Evolutionary conservation across 2,113 vertebrate genomes (phyloP).

Genomic region (Thunnus thynnus): DNA sequence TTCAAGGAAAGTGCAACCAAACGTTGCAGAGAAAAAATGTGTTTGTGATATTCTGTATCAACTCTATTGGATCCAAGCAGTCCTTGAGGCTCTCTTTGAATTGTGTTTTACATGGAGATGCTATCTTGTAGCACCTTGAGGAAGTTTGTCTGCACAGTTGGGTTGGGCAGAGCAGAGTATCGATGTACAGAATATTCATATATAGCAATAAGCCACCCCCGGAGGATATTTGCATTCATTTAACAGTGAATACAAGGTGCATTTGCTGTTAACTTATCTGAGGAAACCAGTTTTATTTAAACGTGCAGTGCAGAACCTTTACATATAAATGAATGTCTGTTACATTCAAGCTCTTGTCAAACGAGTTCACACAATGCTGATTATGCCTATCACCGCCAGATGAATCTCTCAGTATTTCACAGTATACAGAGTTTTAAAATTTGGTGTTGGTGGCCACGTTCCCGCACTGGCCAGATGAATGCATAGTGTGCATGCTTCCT

Average conservation of each 20-base stretch:
- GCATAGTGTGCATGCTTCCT: too few relatives aligned
- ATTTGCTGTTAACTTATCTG: neutral
- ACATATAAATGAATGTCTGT: too few relatives aligned
- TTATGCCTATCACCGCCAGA: too few relatives aligned
- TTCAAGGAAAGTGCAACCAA: constrained; percentile 65
- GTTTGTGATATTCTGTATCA: constrained; percentile 41
- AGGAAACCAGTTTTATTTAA: neutral
- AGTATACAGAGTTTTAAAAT: too few relatives aligned
- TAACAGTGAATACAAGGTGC: neutral
- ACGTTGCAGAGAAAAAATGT: constrained; percentile 29
- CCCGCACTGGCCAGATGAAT: too few relatives aligned
- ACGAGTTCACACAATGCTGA: too few relatives aligned
- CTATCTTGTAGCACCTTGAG: constrained; percentile 8
- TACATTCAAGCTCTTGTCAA: too few relatives aligned
- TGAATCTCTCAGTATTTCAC: too few relatives aligned
- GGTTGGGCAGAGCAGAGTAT: neutral
- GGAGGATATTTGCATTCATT: constrained; percentile 4
- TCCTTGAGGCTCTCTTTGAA: neutral
- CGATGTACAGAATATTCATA: constrained; percentile 1
- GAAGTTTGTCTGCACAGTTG: constrained; percentile 15
- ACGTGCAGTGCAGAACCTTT: too few relatives aligned
- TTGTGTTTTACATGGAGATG: constrained; percentile 41
- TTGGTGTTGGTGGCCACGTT: too few relatives aligned
- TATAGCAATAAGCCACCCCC: neutral
- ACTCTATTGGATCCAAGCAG: constrained; percentile 16